Evolutionary conservation across 2,113 vertebrate genomes (phyloP).

Genomic region (Hippolais icterina): DNA sequence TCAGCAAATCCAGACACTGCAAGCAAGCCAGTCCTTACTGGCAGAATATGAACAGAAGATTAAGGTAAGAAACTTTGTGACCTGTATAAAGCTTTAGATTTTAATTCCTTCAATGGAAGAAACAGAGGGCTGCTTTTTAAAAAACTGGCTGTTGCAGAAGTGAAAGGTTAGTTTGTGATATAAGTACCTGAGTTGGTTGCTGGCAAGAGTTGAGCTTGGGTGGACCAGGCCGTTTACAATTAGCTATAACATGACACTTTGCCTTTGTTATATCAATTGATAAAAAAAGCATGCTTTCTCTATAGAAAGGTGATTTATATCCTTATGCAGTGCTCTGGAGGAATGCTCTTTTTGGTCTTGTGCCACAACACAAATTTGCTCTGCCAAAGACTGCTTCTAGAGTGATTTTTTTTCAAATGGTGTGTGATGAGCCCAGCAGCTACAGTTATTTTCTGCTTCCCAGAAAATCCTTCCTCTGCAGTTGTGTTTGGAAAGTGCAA

Average conservation of each 20-base stretch:
- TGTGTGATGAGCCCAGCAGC: not conserved
- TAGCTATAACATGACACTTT: not conserved
- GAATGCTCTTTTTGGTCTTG: not conserved
- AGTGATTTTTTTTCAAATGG: not conserved
- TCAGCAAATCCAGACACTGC: constrained; percentile 82
- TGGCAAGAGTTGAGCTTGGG: not conserved
- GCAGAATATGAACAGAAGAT: constrained; percentile 87
- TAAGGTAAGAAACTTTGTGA: constrained; percentile 75
- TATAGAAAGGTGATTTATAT: not conserved
- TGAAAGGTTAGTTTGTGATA: not conserved
- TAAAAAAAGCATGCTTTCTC: not conserved
- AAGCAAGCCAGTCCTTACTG: constrained; percentile 79
- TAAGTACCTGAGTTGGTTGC: not conserved
- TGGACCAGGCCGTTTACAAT: not conserved
- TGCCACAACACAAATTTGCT: not conserved
- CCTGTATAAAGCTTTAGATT: not conserved
- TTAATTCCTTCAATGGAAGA: not conserved
- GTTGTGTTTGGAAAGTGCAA: not conserved
- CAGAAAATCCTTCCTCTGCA: not conserved
- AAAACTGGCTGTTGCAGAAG: not conserved
- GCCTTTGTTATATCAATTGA: not conserved
- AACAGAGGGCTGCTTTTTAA: not conserved
- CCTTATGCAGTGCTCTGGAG: not conserved
- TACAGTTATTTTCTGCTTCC: not conserved
- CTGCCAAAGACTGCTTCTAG: not conserved